phyloP scores from a whole-genome alignment of 1,140 invertebrate species.

The Lerema accius region DNA sequence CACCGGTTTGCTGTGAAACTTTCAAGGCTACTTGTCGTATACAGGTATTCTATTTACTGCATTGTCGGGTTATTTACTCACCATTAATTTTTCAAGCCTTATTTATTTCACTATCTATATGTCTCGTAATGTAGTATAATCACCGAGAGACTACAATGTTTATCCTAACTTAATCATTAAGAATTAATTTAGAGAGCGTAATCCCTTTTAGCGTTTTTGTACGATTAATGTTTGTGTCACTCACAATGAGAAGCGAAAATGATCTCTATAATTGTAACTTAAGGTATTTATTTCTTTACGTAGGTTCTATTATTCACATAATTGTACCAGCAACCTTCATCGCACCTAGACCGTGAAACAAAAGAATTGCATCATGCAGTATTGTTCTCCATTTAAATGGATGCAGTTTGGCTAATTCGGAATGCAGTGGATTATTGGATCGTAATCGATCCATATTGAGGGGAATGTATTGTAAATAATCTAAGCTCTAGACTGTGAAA shows the following conservation, averaged over 20 bases:
- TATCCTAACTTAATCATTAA: too few species aligned
- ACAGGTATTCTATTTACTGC: too few species aligned
- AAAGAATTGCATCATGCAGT: conserved; percentile 14
- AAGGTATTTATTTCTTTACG: not conserved
- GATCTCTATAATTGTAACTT: not conserved
- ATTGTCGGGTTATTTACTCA: too few species aligned
- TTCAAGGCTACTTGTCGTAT: too few species aligned
- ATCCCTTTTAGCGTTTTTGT: too few species aligned
- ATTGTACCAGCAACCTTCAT: not conserved
- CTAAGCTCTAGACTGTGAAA: not conserved
- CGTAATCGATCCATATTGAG: not conserved
- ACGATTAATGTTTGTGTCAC: too few species aligned
- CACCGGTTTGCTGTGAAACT: too few species aligned
- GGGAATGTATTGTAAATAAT: not conserved
- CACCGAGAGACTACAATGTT: too few species aligned
- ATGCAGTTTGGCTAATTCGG: conserved; percentile 4
- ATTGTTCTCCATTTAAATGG: conserved; percentile 3
- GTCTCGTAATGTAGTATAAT: too few species aligned
- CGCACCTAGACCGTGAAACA: conserved; percentile 16
- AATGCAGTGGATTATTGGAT: conserved; percentile 2
- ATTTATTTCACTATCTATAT: too few species aligned
- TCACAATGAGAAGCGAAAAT: not conserved
- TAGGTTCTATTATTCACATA: not conserved
- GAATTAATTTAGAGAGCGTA: too few species aligned
- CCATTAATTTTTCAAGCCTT: too few species aligned